phyloP scores from a whole-genome alignment of 2,113 vertebrate species.

The Chaenocephalus aceratus region DNA sequence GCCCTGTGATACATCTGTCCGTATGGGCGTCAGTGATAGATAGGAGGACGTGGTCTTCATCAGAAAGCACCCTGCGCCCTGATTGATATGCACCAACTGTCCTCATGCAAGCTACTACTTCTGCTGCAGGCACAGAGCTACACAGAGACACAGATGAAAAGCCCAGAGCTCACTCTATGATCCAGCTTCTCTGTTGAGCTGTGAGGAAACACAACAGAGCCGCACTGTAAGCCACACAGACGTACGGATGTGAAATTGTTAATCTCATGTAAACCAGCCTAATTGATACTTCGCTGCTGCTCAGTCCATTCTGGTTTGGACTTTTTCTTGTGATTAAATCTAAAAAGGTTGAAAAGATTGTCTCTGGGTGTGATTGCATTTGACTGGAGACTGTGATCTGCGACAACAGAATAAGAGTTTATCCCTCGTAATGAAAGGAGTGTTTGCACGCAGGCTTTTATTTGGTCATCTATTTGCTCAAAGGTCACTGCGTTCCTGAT shows the following conservation, averaged over 20 bases:
- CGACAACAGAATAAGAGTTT: constrained; percentile 31
- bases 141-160: constrained; percentile 67
- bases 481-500: constrained; percentile 57
- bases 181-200: constrained; percentile 59
- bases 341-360: constrained; percentile 49
- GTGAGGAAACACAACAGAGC: constrained; percentile 62
- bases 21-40: constrained; percentile 16
- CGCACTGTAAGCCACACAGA: constrained; percentile 55
- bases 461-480: constrained; percentile 18
- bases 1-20: constrained; percentile 33
- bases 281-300: constrained; percentile 36
- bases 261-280: constrained; percentile 51
- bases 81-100: constrained; percentile 80
- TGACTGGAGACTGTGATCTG: constrained; percentile 56
- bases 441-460: constrained; percentile 30
- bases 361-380: constrained; percentile 31
- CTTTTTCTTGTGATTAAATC: neutral
- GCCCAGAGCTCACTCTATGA: constrained; percentile 65
- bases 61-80: constrained; percentile 42
- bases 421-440: constrained; percentile 30
- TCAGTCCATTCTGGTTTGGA: constrained; percentile 15
- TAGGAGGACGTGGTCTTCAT: constrained; percentile 45
- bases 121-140: constrained; percentile 43
- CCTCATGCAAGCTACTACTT: constrained; percentile 61
- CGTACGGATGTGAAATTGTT: constrained; percentile 40